Evolutionary conservation across 1,140 invertebrate species (phyloP).

Genomic region (Metaphire vulgaris): DNA sequence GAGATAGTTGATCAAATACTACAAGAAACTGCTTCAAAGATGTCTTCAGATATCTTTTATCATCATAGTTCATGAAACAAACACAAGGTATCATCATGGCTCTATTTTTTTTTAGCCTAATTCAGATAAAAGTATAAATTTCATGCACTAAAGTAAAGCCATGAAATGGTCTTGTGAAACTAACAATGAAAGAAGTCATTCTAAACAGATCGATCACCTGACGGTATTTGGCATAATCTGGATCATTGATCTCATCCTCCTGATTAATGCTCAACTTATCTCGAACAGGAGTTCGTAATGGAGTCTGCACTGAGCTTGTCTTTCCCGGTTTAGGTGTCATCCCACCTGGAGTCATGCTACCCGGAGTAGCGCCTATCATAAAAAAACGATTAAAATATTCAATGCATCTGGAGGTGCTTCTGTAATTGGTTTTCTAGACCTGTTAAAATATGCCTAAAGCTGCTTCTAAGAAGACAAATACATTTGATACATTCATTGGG

Average conservation of each 20-base stretch:
- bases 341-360: conserved; percentile 27
- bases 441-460: no score
- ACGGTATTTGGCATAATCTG: conserved; percentile 34
- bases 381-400: no score
- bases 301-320: conserved; percentile 36
- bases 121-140: not conserved
- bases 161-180: no score
- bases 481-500: no score
- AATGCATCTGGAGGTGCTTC: no score
- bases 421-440: no score
- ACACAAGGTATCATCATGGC: not conserved
- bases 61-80: not conserved
- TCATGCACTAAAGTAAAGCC: not conserved
- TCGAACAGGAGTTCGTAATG: conserved; percentile 61
- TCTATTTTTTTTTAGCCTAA: not conserved
- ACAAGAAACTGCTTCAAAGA: no score
- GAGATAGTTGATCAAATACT: no score
- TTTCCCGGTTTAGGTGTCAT: conserved; percentile 36
- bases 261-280: conserved; percentile 94
- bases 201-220: no score
- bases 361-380: not conserved
- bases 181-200: no score
- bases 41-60: not conserved
- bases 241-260: conserved; percentile 49
- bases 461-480: no score